These are phyloP conservation scores for Rynchops niger DNA, from an alignment of 2,113 vertebrate genomes.

Conservation along the genomic window DNA sequence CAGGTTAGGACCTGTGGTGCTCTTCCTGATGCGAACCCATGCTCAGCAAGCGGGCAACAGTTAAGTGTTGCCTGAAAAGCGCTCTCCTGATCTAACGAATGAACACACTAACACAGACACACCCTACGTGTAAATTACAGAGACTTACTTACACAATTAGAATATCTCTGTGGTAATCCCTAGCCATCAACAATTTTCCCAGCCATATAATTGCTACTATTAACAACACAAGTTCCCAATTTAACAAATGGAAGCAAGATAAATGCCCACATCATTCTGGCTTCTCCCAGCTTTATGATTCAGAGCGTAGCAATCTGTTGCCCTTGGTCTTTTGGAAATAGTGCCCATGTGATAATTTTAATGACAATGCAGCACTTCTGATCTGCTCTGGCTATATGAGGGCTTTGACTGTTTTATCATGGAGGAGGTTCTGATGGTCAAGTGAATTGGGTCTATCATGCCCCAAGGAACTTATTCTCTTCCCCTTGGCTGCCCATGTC, in stretches of 20 bases:
- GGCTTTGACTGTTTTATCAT: not conserved
- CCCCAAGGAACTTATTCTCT: not conserved
- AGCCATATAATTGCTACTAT: conserved; percentile 50
- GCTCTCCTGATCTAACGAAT: not conserved
- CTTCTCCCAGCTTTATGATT: conserved; percentile 40
- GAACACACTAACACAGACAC: not conserved
- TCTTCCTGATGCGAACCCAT: not conserved
- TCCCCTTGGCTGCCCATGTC: not conserved
- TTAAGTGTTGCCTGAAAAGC: not conserved
- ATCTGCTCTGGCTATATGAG: not conserved
- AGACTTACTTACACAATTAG: conserved; percentile 3
- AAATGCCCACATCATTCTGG: not conserved
- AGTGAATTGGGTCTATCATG: not conserved
- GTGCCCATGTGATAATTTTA: not conserved
- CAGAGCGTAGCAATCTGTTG: not conserved
- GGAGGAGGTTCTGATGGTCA: not conserved
- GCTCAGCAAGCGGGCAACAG: not conserved
- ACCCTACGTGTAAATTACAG: not conserved
- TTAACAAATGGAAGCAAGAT: conserved; percentile 44
- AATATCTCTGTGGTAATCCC: conserved; percentile 42
- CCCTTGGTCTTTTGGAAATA: conserved; percentile 18
- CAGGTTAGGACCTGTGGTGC: not conserved
- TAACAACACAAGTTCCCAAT: conserved; percentile 25
- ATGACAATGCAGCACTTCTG: conserved; percentile 25
- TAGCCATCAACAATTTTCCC: conserved; percentile 21